Base-by-base conservation (phyloP, 2,797 vertebrate species). In the Myripristis jacobus region DNA sequence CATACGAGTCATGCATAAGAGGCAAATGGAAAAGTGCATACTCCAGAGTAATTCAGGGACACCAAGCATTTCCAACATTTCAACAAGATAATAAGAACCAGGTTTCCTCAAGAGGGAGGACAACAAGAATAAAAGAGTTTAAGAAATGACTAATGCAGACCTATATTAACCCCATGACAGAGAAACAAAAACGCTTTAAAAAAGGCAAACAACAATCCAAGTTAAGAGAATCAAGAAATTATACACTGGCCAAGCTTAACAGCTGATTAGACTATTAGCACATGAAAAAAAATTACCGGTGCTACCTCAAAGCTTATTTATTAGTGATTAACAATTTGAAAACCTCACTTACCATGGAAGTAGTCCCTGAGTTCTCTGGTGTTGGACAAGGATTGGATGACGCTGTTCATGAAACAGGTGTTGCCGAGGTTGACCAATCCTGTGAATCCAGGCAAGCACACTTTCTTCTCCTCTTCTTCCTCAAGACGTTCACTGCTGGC, bases 361-460 rank as follows among this genome's bases (percentile, higher is more conserved):
- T 97, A 99, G 89, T 99, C 98, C 27, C 97, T 94, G 73, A 99
- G 96, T 86, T 99, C 98, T 66, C 98, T 92, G 15, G 98, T 99
- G 91, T 99, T 99, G 43, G 98, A 99, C 75, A 99, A 89, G 63
- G 97, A 98, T 80, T 99, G 98, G 82, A 99, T 99, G 79, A 99
- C 98, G 0, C 97, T 99, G 91, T 99, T 99, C 98, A 99, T 99
- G 91, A 99, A 99, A 90, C 98, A 99, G 44, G 98, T 99, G 92
- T 99, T 99, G 73, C 98, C 98, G 3, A 99, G 92, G 87, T 99
- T 99, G 66, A 99, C 97, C 77, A 99, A 90, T 47, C 98, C 98
- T 0, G 98, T 99, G 88, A 98, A 99, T 43, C 98, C 98, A 0
- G 97, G 97, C 38, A 96, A 89, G 84, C 98, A 98, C 67, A 99